Percentiles rank a stretch among this genome's conserved stretches.
phyloP scores from a whole-genome alignment of 2,113 vertebrate species.

The Dasyurus viverrinus region DNA sequence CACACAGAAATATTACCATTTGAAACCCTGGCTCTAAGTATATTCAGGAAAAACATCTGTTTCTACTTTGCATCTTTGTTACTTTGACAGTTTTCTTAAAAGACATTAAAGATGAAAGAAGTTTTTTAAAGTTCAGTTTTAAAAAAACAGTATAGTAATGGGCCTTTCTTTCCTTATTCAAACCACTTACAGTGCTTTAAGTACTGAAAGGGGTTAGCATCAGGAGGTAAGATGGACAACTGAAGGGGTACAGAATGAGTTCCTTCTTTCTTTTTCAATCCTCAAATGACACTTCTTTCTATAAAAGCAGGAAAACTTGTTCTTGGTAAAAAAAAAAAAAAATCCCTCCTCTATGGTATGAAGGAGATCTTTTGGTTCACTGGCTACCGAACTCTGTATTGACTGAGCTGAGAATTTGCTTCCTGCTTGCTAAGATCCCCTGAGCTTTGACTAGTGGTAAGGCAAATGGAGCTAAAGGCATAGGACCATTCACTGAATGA shows the following conservation, averaged over 20 bases:
- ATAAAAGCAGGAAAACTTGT: not conserved
- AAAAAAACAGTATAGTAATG: not conserved
- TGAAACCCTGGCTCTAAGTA: slow-evolving; percentile 49
- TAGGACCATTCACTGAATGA: not conserved
- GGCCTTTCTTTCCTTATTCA: slow-evolving; percentile 9
- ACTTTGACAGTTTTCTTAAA: slow-evolving; percentile 69
- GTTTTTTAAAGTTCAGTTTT: slow-evolving; percentile 46
- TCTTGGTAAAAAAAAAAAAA: not conserved
- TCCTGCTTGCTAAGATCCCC: slow-evolving; percentile 29
- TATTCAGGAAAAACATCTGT: slow-evolving; percentile 59
- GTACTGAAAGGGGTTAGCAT: not conserved
- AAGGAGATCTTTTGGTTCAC: slow-evolving; percentile 20
- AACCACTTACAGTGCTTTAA: not conserved
- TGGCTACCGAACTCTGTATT: slow-evolving; percentile 26
- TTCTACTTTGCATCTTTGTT: slow-evolving; percentile 66
- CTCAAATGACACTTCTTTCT: slow-evolving; percentile 16
- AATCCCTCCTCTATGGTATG: not conserved
- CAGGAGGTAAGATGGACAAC: not conserved
- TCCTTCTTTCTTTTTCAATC: not conserved
- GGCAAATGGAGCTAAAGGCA: slow-evolving; percentile 31
- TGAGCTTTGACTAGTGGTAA: slow-evolving; percentile 28
- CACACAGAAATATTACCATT: slow-evolving; percentile 2
- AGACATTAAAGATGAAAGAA: slow-evolving; percentile 46
- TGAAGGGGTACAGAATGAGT: not conserved
- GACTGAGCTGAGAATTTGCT: slow-evolving; percentile 42